Percentiles rank a stretch among this genome's conserved stretches.
phyloP scores from a whole-genome alignment of 2,113 vertebrate species.

The Synchiropus splendidus region DNA sequence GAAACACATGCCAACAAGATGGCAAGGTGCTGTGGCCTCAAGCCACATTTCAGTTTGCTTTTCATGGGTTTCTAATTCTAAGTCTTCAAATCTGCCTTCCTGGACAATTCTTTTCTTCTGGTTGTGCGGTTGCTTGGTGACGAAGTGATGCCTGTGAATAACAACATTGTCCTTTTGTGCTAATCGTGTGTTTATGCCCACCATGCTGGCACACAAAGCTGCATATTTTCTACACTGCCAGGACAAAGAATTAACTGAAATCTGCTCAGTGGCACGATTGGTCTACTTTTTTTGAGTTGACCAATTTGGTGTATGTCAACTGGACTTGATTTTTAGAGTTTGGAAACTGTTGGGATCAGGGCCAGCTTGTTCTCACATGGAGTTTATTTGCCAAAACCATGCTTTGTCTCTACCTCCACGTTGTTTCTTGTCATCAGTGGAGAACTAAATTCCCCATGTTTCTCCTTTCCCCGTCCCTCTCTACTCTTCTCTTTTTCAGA shows the following conservation, averaged over 20 bases:
- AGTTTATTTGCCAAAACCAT: neutral
- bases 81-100: slow-evolving; percentile 2
- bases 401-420: neutral
- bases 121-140: slow-evolving; percentile 53
- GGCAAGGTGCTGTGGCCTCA: too few relatives aligned
- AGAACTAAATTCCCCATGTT: slow-evolving; percentile 12
- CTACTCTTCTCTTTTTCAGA: slow-evolving; percentile 48
- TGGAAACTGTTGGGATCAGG: too few relatives aligned
- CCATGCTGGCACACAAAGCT: slow-evolving; percentile 30
- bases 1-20: neutral
- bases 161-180: slow-evolving; percentile 45
- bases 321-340: neutral
- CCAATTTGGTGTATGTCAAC: neutral
- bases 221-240: slow-evolving; percentile 34
- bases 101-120: slow-evolving; percentile 40
- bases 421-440: slow-evolving; percentile 1
- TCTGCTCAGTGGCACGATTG: slow-evolving; percentile 6
- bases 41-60: too few relatives aligned
- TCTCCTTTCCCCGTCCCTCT: neutral
- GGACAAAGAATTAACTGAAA: slow-evolving; percentile 17
- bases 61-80: too few relatives aligned
- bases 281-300: slow-evolving; percentile 4
- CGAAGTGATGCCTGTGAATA: slow-evolving; percentile 41
- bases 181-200: slow-evolving; percentile 42
- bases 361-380: too few relatives aligned